Base-by-base conservation (phyloP, 2,797 vertebrate species). In the Gadopsis marmoratus region DNA sequence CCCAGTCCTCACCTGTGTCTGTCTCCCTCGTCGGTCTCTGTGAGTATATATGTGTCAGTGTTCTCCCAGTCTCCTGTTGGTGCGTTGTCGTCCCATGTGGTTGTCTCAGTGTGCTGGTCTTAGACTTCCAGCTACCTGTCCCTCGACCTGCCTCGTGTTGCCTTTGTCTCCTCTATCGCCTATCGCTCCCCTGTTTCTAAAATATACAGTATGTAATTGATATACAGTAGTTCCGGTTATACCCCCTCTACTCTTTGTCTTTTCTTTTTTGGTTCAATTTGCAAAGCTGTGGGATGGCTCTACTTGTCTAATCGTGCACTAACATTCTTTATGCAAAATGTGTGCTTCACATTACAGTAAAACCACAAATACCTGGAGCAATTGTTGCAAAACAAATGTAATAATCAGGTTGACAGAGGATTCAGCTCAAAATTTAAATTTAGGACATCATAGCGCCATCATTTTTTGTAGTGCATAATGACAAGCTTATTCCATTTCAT, bases 161-260 rank as follows among this genome's bases (percentile, higher is more conserved):
- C 26, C 26, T 26, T 26, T 26, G 26, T 26, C 26, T 26, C 26
- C 26, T 26, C 26, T 26, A 26, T 26, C 26, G 26, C 31, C 3
- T 7, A 33, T n/a, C 45, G 23, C 53, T 58, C 41, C 10, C 53
- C 2, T 69, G 23, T 9, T 4, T 56, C 33, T 63, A 26, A 63
- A 3, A 4, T 3, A 33, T 10, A 26, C 26, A 26, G 26, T 26
- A n/a, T 0, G 0, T 19, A 41, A 61, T 3, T 54, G 12, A 50
- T 69, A 63, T 19, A 39, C 19, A 33, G 35, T 19, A 43, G 26
- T 51, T 26, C 29, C 2, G 21, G 33, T 33, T 56, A 63, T 45
- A 65, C 39, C 31, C 41, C 19, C 9, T 35, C 29, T 19, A 19
- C 16, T 5, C 11, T 68, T 17, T 55, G 2, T 39, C 26, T 8